Base-by-base conservation (phyloP, 2,888 invertebrate genomes). In the Dinocampus coccinellae region DNA sequence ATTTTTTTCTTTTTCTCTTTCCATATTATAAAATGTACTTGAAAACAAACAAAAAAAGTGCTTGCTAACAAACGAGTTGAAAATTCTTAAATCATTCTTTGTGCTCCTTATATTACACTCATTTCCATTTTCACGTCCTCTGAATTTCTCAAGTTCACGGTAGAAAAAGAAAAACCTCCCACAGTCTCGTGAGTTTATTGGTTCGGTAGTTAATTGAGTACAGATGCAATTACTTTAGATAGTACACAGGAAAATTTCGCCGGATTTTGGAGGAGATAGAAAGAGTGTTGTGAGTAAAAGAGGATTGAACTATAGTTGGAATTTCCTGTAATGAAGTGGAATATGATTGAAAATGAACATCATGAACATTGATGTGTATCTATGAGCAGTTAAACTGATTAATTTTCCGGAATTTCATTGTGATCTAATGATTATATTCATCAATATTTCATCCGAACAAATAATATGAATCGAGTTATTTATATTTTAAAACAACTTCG, bases 301-400 rank as follows among this genome's bases (percentile, higher is more conserved):
- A 47, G 26, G 57, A 26, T 26, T 57, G 13, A 29, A 29, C 6
- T 22, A 22, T 3, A 55, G 20, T 55, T 11, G 26, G n/a, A 57
- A 24, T 13, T 29, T 29, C 26, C 13, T n/a, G 26, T 24, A 4
- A 16, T 34, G 33, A n/a, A 33, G 34, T 24, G 24, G 34, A 11
- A 22, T 62, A 42, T 62, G 42, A 62, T 62, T 20, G 36, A 24
- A 62, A 42, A 24, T 62, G 42, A 22, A 2, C 26, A 6, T 62
- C 62, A 1, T 34, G 42, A 29, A 24, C 55, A 33, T 58, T 29
- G 29, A 33, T 33, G 33, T 2, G 33, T 20, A 36, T 42, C 16
- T 36, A 39, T 24, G n/a, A 65, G n/a, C 16, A n/a, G 58, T 33
- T 55, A 63, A 65, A 36, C 65, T 65, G 65, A 65, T 65, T 65